Base-by-base conservation (phyloP, 2,797 vertebrate genomes). In the Echiichthys vipera region DNA sequence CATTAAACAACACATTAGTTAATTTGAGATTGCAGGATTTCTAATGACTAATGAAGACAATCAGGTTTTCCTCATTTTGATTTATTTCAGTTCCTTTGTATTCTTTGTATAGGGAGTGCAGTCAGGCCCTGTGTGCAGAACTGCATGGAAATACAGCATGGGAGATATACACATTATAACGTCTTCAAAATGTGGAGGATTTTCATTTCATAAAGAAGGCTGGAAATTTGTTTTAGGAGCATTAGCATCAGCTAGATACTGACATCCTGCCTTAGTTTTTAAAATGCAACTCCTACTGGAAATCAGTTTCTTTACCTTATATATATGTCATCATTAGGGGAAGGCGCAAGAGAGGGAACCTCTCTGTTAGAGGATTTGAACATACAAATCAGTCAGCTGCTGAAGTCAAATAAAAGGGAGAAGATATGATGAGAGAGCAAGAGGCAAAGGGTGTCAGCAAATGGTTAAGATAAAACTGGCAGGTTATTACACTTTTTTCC, bases 401-500 rank as follows among this genome's bases (percentile, higher is more conserved):
- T 80, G 5, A 78, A 69, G 54, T 86, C 78, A 81, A 86, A 84
- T 84, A 71, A 77, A 78, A 81, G 46, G 77, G 66, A 47, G 65
- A 51, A 66, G 56, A 76, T 74, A 80, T 71, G 49, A 65, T 25
- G 18, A 64, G 73, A 71, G 85, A 84, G 78, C 81, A 84, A 84
- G 78, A 89, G 82, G 84, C 80, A 71, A 83, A 61, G 68, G 78
- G 69, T 94, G 95, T 94, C 91, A 89, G 89, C 90, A 94, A 96
- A 95, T 94, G 94, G 96, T 98, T 97, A 97, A 97, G 94, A 95
- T 85, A 95, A 96, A 96, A 96, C 96, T 98, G 96, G 94, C 95
- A 98, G 96, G 97, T 98, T 98, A 98, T 98, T 98, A 98, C 94
- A 95, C 96, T 84, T 91, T 90, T 97, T 97, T 96, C 86, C 96